phyloP scores from a whole-genome alignment of 2,113 vertebrate genomes.

The Rhineura floridana region DNA sequence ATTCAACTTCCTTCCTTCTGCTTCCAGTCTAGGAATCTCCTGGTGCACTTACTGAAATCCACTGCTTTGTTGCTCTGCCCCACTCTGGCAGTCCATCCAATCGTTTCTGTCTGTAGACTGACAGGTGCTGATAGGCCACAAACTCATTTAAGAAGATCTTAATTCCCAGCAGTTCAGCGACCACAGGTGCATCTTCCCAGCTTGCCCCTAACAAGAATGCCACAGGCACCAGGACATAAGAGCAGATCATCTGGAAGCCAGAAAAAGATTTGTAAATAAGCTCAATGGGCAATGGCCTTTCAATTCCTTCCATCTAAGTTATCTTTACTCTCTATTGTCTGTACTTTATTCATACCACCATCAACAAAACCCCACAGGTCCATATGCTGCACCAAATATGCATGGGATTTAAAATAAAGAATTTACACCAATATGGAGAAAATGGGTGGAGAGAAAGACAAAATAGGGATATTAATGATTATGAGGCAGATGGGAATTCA shows the following conservation, averaged over 20 bases:
- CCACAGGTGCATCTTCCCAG: conserved; percentile 81
- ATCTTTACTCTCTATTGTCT: too few species aligned
- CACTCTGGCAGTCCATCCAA: conserved; percentile 76
- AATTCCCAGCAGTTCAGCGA: conserved; percentile 90
- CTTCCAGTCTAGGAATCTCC: too few species aligned
- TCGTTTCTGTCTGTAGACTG: conserved; percentile 81
- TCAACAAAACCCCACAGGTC: too few species aligned
- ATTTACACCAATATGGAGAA: too few species aligned
- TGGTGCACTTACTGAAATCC: conserved; percentile 86
- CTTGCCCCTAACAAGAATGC: conserved; percentile 92
- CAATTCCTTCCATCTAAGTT: background rate
- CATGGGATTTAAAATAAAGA: too few species aligned
- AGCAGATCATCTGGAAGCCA: conserved; percentile 85
- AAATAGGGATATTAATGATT: too few species aligned
- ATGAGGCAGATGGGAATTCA: too few species aligned
- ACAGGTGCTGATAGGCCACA: conserved; percentile 87
- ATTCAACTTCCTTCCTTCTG: rapidly evolving
- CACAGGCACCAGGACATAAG: conserved; percentile 90
- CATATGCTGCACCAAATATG: too few species aligned
- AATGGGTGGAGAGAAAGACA: too few species aligned
- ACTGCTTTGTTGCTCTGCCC: conserved; percentile 70
- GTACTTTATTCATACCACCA: too few species aligned
- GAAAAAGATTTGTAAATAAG: background rate
- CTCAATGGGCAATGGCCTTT: too few species aligned
- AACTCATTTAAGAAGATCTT: conserved; percentile 97